Evolutionary conservation across 2,113 vertebrate genomes (phyloP).

Genomic region (Planiliza haematocheilus): DNA sequence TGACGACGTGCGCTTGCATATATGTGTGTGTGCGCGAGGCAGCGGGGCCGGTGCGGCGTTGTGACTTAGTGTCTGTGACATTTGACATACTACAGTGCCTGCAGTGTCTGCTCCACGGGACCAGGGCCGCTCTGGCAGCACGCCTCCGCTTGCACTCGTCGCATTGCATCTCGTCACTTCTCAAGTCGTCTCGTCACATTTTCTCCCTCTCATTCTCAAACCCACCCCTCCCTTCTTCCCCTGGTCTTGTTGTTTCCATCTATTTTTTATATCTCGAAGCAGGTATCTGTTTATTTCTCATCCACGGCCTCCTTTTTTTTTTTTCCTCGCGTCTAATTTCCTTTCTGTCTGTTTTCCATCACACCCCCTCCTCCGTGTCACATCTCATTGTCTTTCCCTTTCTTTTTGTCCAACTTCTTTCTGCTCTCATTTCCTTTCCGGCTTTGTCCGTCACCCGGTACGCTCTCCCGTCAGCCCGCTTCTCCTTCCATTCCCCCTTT

Average conservation of each 20-base stretch:
- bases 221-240: conserved; percentile 1
- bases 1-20: neutral
- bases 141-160: conserved; percentile 72
- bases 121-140: conserved; percentile 56
- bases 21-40: conserved; percentile 12
- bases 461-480: conserved; percentile 15
- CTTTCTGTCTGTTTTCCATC: conserved; percentile 4
- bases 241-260: conserved; percentile 21
- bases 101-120: conserved; percentile 63
- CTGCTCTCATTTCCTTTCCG: conserved; percentile 53
- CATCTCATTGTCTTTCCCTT: conserved; percentile 19
- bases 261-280: conserved; percentile 8
- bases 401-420: conserved; percentile 38
- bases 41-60: conserved; percentile 55
- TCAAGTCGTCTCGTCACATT: conserved; percentile 53
- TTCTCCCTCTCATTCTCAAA: conserved; percentile 25
- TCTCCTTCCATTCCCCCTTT: conserved; percentile 2
- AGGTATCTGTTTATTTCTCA: conserved; percentile 35
- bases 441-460: conserved; percentile 15
- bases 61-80: conserved; percentile 72
- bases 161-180: conserved; percentile 68
- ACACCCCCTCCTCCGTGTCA: conserved; percentile 28
- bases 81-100: conserved; percentile 76
- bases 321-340: conserved; percentile 54
- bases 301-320: conserved; percentile 26